Conservation (phyloP, 2,113 vertebrate genomes). For the Gnathonemus echidnorhynchus region DNA sequence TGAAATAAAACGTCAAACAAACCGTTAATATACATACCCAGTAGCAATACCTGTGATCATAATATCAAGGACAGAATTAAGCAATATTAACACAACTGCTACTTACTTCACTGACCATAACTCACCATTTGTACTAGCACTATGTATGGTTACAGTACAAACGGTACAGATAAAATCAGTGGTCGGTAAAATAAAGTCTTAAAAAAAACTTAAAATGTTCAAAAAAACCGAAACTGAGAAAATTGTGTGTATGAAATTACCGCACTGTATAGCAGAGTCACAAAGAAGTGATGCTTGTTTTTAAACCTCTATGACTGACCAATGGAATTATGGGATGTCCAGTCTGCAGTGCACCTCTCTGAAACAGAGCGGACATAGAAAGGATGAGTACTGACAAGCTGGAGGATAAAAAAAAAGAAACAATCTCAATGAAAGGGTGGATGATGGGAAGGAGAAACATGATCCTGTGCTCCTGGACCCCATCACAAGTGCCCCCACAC, state of each 20-base stretch:
- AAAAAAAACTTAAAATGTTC: neutral
- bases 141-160: conserved; percentile 13
- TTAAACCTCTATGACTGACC: neutral
- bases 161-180: neutral
- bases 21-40: conserved; percentile 29
- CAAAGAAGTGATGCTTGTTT: neutral
- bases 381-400: neutral
- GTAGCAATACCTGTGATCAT: conserved; percentile 25
- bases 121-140: conserved; percentile 16
- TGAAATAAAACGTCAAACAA: conserved; percentile 23
- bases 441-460: neutral
- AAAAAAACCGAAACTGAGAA: neutral
- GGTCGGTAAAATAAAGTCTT: neutral
- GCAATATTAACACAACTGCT: conserved; percentile 34
- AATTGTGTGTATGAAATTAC: neutral
- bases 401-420: neutral
- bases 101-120: conserved; percentile 27
- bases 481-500: neutral
- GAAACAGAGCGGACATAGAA: neutral
- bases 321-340: neutral
- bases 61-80: conserved; percentile 28
- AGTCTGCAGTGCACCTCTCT: neutral
- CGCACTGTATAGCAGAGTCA: neutral
- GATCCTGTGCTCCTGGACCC: neutral
- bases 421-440: neutral